phyloP scores from a whole-genome alignment of 2,797 vertebrate species.

The Steatocranus sp. region DNA sequence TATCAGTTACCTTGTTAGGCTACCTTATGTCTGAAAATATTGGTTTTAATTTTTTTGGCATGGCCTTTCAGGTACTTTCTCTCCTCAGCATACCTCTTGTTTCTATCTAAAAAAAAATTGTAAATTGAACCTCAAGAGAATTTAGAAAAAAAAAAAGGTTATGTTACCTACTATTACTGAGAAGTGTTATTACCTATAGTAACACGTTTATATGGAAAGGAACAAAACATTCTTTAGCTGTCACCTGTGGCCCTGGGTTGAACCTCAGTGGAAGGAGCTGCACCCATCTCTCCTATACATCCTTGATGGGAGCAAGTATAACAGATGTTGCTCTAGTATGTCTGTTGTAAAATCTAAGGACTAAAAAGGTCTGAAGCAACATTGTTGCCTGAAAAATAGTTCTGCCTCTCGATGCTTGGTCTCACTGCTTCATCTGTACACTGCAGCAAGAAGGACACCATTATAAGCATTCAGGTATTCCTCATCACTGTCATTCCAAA shows the following conservation, averaged over 20 bases:
- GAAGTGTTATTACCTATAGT: neutral
- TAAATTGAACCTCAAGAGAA: neutral
- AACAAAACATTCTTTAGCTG: neutral
- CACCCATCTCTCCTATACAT: neutral
- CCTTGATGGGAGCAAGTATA: neutral
- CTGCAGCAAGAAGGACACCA: neutral
- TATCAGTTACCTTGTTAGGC: neutral
- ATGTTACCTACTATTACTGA: neutral
- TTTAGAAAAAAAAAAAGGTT: neutral
- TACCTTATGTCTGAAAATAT: neutral
- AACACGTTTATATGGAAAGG: neutral
- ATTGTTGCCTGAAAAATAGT: neutral
- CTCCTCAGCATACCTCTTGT: neutral
- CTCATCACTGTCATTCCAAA: neutral
- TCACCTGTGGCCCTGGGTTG: neutral
- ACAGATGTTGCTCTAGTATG: neutral
- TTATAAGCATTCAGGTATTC: neutral
- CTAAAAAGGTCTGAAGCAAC: neutral
- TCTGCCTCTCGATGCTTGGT: neutral
- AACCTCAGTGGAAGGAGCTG: neutral
- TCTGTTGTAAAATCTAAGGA: neutral
- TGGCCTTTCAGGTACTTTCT: neutral
- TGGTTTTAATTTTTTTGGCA: neutral
- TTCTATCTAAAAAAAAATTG: neutral
- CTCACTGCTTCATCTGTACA: neutral